Evolutionary conservation across 2,113 vertebrate species (phyloP), one percentile per base, ranked within the genome.

Genomic region (Ciconia stormi): DNA sequence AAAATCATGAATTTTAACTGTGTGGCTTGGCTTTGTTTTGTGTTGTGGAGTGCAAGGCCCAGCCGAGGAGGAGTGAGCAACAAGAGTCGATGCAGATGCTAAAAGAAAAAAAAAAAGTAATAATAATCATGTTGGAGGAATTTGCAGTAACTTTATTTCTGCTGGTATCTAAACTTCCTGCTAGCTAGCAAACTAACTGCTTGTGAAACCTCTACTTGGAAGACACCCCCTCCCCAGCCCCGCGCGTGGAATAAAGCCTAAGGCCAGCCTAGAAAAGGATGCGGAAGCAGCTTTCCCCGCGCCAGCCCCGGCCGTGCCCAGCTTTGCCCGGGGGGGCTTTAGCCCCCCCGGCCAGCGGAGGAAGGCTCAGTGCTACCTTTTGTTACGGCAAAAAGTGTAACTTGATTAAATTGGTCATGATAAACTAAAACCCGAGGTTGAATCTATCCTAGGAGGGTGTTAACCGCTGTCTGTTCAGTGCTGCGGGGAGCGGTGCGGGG

Each of bases 21-120:
- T 30, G 91, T 44, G 95, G 52, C 86, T 96, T 84, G 95, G 93
- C 93, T 89, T 83, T 83, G 82, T 69, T 79, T 87, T 70, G 83
- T 79, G 65, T 63, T 62, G 62, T 79, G 83, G 55, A 46, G 86
- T 2, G 29, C n/a, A 1, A n/a, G 50, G 72, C 78, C 50, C 38
- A 10, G 72, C n/a, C 13, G 5, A 38, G 91, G 59, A 59, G 78
- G 89, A 93, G 81, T 2, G 53, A 93, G 93, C 93, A 21, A 9
- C 70, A 4, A 15, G 23, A 59, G 82, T 8, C 9, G 3, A 38
- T 52, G 63, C 72, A 16, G 61, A 20, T n/a, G 82, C 55, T 63
- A 9, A 92, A 87, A 74, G 13, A 25, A 19, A 58, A 32, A 69
- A 30, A 18, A 21, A 19, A 25, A 10, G 7, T 38, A 5, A 13